Evolutionary conservation across 2,888 invertebrate species (phyloP).

Genomic region (Drosophila longiperda): DNA sequence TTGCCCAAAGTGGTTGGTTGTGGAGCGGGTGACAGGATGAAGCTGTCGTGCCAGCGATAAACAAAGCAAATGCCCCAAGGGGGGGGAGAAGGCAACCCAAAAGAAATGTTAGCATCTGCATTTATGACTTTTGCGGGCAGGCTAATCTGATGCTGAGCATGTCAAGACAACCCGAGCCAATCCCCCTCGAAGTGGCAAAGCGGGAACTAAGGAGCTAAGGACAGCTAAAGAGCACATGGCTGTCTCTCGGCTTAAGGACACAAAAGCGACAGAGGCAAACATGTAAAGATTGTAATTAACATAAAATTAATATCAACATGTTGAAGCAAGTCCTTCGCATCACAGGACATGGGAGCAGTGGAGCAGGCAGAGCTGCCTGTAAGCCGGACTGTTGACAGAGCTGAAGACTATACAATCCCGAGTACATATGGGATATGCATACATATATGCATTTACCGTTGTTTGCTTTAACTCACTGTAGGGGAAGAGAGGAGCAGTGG

Average conservation of each 20-base stretch:
- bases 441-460: conserved; percentile 28
- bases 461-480: conserved; percentile 12
- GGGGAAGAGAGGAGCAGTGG: background rate
- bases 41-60: conserved; percentile 42
- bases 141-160: conserved; percentile 78
- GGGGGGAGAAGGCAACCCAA: conserved; percentile 16
- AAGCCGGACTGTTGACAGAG: conserved; percentile 43
- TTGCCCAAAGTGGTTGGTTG: conserved; percentile 55
- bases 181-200: conserved; percentile 15
- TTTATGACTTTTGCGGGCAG: conserved; percentile 78
- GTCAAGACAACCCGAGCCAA: conserved; percentile 50
- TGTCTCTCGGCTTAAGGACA: conserved; percentile 21
- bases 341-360: conserved; percentile 19
- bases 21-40: background rate
- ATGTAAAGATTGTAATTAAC: conserved; percentile 76
- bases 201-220: conserved; percentile 21
- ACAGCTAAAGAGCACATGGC: conserved; percentile 23
- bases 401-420: conserved; percentile 21
- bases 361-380: conserved; percentile 11
- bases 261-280: conserved; percentile 43
- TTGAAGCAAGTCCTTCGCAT: conserved; percentile 28
- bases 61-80: conserved; percentile 72
- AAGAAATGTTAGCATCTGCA: conserved; percentile 79
- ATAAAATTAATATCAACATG: conserved; percentile 78
- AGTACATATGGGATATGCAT: conserved; percentile 6